Evolutionary conservation across 2,888 invertebrate species (phyloP).

Genomic region (Diaperis boleti): DNA sequence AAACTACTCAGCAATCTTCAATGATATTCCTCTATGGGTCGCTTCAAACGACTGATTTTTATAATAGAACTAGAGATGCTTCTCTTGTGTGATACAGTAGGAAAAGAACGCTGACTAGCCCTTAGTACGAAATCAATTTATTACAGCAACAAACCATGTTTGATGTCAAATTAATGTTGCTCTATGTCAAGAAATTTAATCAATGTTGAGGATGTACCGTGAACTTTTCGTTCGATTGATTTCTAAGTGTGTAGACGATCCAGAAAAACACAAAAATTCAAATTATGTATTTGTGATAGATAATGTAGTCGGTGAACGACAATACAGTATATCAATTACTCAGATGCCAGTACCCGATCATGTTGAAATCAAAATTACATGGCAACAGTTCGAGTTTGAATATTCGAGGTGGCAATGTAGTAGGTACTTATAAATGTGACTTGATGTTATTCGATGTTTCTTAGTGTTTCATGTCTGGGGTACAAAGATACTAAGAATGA

Average conservation of each 20-base stretch:
- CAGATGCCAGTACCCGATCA: constrained; percentile 14
- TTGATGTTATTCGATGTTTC: constrained; percentile 23
- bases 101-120: constrained; percentile 26
- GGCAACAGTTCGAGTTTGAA: constrained; percentile 24
- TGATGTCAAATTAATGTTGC: constrained; percentile 39
- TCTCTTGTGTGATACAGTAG: constrained; percentile 37
- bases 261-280: constrained; percentile 27
- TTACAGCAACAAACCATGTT: constrained; percentile 30
- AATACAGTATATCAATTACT: constrained; percentile 49
- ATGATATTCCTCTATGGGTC: no score
- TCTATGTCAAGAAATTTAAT: constrained; percentile 34
- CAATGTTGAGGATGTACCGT: constrained; percentile 29
- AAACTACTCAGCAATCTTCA: no score
- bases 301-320: constrained; percentile 55
- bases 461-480: constrained; percentile 18
- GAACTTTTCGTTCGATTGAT: constrained; percentile 23
- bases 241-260: constrained; percentile 40
- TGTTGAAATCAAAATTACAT: constrained; percentile 10
- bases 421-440: not conserved
- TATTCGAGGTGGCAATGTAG: constrained; percentile 7
- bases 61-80: constrained; percentile 39
- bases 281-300: constrained; percentile 44
- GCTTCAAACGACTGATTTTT: constrained; percentile 50
- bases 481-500: constrained; percentile 31
- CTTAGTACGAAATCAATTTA: constrained; percentile 11